phyloP scores from a whole-genome alignment of 1,140 invertebrate genomes.

The Apis cerana region DNA sequence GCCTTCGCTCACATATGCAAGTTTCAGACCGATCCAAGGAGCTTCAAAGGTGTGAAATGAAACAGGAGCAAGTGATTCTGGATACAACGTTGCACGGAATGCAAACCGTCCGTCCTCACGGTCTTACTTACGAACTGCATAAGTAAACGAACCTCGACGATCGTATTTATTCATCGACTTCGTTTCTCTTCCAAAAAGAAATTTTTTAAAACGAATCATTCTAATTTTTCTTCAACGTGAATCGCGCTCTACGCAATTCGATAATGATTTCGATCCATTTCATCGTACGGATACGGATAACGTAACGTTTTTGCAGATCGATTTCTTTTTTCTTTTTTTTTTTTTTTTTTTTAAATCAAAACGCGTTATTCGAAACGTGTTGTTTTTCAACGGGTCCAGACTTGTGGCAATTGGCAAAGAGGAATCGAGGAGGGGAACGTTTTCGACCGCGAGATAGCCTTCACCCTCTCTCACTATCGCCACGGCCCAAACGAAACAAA shows the following conservation, averaged over 20 bases:
- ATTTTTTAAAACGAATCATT: no score
- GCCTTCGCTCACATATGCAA: conserved; percentile 68
- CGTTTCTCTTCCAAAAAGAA: no score
- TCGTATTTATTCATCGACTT: no score
- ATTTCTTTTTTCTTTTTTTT: no score
- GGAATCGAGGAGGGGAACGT: conserved; percentile 34
- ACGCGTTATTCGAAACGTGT: background rate
- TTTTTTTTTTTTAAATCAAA: background rate
- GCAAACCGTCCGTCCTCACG: no score
- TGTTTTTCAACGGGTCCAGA: conserved; percentile 37
- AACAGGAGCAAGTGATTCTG: conserved; percentile 13
- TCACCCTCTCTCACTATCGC: conserved; percentile 69
- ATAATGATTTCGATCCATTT: no score
- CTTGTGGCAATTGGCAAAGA: conserved; percentile 51
- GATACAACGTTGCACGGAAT: background rate
- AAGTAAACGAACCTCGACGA: no score
- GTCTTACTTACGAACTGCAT: no score
- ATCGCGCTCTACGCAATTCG: no score
- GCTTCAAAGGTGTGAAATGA: conserved; percentile 12
- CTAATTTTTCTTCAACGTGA: no score
- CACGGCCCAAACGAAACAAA: conserved; percentile 79
- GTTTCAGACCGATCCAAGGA: conserved; percentile 49
- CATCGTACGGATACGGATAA: no score
- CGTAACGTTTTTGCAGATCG: background rate
- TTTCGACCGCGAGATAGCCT: conserved; percentile 65